A percentile compares a stretch with the other conserved stretches of the same genome.
phyloP scores from a whole-genome alignment of 2,888 invertebrate genomes.

The Mellilla xanthometata region DNA sequence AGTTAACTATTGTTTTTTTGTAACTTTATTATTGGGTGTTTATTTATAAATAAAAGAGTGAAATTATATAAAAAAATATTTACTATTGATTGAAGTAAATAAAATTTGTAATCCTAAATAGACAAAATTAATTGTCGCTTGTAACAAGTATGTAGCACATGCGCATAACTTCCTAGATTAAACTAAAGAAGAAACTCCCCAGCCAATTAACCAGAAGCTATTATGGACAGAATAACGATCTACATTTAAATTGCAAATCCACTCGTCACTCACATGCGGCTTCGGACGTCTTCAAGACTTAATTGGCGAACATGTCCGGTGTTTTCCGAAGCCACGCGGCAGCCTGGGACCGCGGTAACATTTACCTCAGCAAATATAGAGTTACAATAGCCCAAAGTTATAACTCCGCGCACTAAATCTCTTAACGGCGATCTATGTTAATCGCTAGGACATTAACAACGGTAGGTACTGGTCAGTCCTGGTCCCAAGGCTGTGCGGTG shows the following conservation, averaged over 20 bases:
- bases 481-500: slow-evolving; percentile 75
- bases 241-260: slow-evolving; percentile 65
- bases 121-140: too few relatives aligned
- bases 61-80: too few relatives aligned
- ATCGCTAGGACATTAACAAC: slow-evolving; percentile 74
- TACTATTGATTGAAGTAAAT: too few relatives aligned
- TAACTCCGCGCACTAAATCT: slow-evolving; percentile 63
- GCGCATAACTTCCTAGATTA: too few relatives aligned
- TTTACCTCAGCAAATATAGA: slow-evolving; percentile 44
- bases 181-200: slow-evolving; percentile 31
- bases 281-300: slow-evolving; percentile 41
- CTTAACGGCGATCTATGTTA: slow-evolving; percentile 70
- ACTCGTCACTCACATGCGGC: slow-evolving; percentile 49
- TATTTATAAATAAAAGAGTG: too few relatives aligned
- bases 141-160: too few relatives aligned
- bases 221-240: slow-evolving; percentile 56
- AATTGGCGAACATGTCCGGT: slow-evolving; percentile 56
- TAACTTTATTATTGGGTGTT: too few relatives aligned
- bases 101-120: too few relatives aligned
- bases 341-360: slow-evolving; percentile 50
- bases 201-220: slow-evolving; percentile 50
- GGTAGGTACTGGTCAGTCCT: slow-evolving; percentile 72
- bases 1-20: too few relatives aligned
- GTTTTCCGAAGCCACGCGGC: slow-evolving; percentile 40
- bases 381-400: slow-evolving; percentile 52